Percentiles rank a stretch among this genome's conserved stretches.
These are phyloP conservation scores for Saguinus midas DNA, from an alignment of 2,113 vertebrate species.

Conservation along the genomic window DNA sequence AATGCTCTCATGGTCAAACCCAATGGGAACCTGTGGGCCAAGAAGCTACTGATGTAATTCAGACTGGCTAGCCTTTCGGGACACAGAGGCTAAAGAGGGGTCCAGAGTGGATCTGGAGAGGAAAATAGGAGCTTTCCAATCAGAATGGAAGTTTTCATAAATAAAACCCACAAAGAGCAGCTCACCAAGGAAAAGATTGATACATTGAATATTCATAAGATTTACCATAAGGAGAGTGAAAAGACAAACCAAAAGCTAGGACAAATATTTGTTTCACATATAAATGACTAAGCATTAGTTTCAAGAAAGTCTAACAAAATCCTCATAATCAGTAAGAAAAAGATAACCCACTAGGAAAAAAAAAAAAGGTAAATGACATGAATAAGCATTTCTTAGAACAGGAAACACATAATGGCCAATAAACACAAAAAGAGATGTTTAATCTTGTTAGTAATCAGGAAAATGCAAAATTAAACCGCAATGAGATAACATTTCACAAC, in stretches of 20 bases:
- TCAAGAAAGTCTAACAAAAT: constrained; percentile 34
- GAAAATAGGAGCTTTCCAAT: background rate
- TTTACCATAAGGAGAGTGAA: background rate
- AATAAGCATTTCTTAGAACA: constrained; percentile 73
- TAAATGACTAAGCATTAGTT: constrained; percentile 28
- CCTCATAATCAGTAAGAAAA: constrained; percentile 54
- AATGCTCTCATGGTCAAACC: background rate
- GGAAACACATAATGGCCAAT: constrained; percentile 61
- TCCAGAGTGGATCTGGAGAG: background rate
- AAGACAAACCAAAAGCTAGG: background rate
- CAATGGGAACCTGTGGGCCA: background rate
- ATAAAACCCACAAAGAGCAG: background rate
- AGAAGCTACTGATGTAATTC: background rate
- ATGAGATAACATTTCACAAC: constrained; percentile 61
- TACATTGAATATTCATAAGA: background rate
- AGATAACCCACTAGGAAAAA: constrained; percentile 40
- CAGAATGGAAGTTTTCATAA: background rate
- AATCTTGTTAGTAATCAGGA: constrained; percentile 58
- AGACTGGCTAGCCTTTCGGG: background rate
- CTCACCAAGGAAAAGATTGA: background rate
- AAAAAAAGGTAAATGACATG: constrained; percentile 46
- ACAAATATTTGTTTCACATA: background rate
- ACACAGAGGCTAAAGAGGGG: background rate
- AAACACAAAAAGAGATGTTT: constrained; percentile 59
- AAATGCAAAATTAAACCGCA: constrained; percentile 71